Base-by-base conservation (phyloP, 2,113 vertebrate genomes). In the Ammodramus savannarum region DNA sequence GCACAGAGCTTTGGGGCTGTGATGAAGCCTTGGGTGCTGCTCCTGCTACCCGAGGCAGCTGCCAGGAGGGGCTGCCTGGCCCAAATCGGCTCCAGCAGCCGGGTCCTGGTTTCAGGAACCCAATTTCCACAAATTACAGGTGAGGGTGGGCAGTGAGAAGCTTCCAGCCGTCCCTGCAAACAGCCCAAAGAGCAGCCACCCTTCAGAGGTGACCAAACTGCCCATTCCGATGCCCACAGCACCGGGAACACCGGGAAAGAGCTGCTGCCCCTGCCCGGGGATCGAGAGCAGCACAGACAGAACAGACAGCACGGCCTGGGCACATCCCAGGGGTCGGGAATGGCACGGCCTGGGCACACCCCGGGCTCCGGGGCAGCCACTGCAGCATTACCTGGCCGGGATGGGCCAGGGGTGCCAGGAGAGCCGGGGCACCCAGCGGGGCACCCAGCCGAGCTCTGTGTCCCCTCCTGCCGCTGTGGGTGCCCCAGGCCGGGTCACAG, bases 141-240 rank as follows among this genome's bases (percentile, higher is more conserved):
- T 75, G 55, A 72, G 18, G 25, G 25, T 76, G 52, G 74, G 61
- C 32, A 5, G 51, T 67, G 55, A 52, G 72, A 78, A 57, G 19
- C 66, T 55, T 79, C 55, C 94, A 90, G 75, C 20, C 3, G 32
- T 59, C 54, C 44, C 80, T 89, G 86, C 89, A n/a, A 93, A 87
- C 29, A 51, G 78, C 94, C 69, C 89, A 55, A 65, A 69, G 10
- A 59, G 32, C 76, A 29, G 75, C 75, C 29, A 86, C 55, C 58
- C 85, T 58, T 78, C 17, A 13, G 87, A 29, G 63, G 75, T 9
- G 66, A n/a, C 10, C 49, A 39, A 90, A 62, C 57, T 58, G 78
- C 68, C 78, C 25, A 2, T 1, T 20, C 57, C 20, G 3, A 10
- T 8, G 19, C 38, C 38, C 1, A 27, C 6, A 13, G 77, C 63